phyloP scores from a whole-genome alignment of 2,113 vertebrate species.

The Brachyhypopomus gauderio region DNA sequence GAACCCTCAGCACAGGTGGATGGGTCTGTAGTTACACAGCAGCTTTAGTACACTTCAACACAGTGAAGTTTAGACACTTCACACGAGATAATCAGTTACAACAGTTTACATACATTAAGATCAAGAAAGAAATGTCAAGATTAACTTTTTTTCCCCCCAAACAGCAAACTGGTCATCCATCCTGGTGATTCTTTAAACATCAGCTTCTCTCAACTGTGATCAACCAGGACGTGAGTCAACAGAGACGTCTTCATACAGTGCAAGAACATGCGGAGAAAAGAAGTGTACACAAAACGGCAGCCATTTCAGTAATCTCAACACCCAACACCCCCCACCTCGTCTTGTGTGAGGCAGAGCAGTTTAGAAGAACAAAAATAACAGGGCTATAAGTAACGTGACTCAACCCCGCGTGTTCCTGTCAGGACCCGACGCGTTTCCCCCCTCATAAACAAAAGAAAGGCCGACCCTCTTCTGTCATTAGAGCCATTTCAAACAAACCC shows the following conservation, averaged over 20 bases:
- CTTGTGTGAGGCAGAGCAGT: conserved; percentile 34
- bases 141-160: not conserved
- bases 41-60: not conserved
- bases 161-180: not conserved
- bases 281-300: conserved; percentile 15
- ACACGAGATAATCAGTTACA: not conserved
- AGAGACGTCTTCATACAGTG: conserved; percentile 19
- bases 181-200: not conserved
- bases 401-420: conserved; percentile 46
- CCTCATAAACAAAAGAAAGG: conserved; percentile 39
- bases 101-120: not conserved
- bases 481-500: conserved; percentile 29
- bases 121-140: not conserved
- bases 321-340: conserved; percentile 10
- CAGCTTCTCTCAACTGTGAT: conserved; percentile 30
- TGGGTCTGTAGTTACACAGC: not conserved
- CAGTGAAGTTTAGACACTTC: not conserved
- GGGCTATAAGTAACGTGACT: conserved; percentile 37
- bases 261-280: not conserved
- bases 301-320: conserved; percentile 35
- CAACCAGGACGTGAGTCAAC: conserved; percentile 50
- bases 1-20: not conserved
- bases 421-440: conserved; percentile 18
- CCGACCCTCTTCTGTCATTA: conserved; percentile 11
- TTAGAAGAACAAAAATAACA: conserved; percentile 22